Conservation (phyloP, 2,888 invertebrate species). For the Venusia cambrica region DNA sequence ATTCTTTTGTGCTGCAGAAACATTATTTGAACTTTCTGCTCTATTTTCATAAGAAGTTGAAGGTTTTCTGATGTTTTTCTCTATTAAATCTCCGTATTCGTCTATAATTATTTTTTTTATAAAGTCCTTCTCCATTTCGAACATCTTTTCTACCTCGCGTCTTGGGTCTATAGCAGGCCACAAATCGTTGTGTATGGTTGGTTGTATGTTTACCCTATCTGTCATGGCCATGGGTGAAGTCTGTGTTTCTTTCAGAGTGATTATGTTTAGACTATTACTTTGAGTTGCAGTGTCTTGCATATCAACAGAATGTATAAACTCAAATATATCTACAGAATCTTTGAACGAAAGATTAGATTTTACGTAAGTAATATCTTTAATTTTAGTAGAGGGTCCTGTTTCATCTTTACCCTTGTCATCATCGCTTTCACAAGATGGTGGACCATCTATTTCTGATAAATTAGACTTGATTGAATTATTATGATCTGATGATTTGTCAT, state of each 20-base stretch:
- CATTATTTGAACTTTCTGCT: constrained; percentile 39
- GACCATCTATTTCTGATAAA: constrained; percentile 13
- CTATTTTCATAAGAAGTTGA: constrained; percentile 50
- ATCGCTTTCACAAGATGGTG: constrained; percentile 20
- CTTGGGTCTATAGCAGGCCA: constrained; percentile 60
- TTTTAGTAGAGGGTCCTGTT: constrained; percentile 29
- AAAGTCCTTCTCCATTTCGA: constrained; percentile 68
- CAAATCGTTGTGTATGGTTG: constrained; percentile 60
- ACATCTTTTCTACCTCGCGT: constrained; percentile 61
- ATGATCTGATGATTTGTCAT: constrained; percentile 21
- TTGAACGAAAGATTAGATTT: constrained; percentile 65
- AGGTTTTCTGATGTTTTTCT: constrained; percentile 60
- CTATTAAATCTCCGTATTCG: constrained; percentile 66
- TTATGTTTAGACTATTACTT: constrained; percentile 51
- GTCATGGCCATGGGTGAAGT: constrained; percentile 58
- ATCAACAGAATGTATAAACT: constrained; percentile 65
- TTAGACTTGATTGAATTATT: constrained; percentile 22
- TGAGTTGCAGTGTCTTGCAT: constrained; percentile 70
- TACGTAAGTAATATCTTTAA: constrained; percentile 44
- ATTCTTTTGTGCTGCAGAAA: constrained; percentile 55
- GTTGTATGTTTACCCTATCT: constrained; percentile 47
- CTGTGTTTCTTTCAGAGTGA: constrained; percentile 69
- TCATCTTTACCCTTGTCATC: constrained; percentile 13
- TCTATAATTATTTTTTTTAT: constrained; percentile 68
- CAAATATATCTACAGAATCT: constrained; percentile 64